A percentile compares a stretch with the other conserved stretches of the same genome.
Evolutionary conservation across 2,888 invertebrate genomes (phyloP).

Genomic region (Cheilosia soror): DNA sequence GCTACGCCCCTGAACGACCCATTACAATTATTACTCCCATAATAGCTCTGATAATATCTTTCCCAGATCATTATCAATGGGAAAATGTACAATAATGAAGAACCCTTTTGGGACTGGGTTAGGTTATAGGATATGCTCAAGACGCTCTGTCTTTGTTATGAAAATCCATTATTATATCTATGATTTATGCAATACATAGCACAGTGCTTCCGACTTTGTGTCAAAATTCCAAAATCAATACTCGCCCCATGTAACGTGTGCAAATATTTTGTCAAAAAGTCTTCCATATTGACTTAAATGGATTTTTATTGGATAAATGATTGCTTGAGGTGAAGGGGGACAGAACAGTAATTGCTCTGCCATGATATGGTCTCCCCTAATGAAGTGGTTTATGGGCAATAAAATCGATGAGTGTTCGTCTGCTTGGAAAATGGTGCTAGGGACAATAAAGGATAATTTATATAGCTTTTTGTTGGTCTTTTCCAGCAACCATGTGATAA

Average conservation of each 20-base stretch:
- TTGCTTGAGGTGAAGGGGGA: neutral
- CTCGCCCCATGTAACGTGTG: neutral
- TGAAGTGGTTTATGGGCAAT: slow-evolving; percentile 54
- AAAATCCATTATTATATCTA: neutral
- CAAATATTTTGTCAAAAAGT: neutral
- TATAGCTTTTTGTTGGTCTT: neutral
- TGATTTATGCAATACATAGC: slow-evolving; percentile 27
- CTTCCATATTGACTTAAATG: slow-evolving; percentile 20
- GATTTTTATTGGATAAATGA: slow-evolving; percentile 19
- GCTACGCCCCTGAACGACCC: no score
- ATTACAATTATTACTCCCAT: no score
- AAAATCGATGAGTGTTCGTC: slow-evolving; percentile 25
- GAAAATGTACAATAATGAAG: no score
- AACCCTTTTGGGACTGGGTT: no score
- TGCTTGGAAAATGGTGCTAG: neutral
- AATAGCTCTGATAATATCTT: no score
- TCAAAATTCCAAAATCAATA: slow-evolving; percentile 25
- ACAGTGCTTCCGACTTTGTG: neutral
- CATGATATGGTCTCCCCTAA: slow-evolving; percentile 24
- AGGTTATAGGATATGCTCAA: no score
- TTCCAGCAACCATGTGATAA: neutral
- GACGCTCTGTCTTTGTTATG: no score
- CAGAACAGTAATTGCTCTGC: slow-evolving; percentile 8
- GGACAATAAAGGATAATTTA: slow-evolving; percentile 19
- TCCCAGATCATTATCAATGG: no score